Percentiles rank a stretch among this genome's conserved stretches.
phyloP scores from a whole-genome alignment of 2,888 invertebrate genomes.

The Drosophila seclusa region DNA sequence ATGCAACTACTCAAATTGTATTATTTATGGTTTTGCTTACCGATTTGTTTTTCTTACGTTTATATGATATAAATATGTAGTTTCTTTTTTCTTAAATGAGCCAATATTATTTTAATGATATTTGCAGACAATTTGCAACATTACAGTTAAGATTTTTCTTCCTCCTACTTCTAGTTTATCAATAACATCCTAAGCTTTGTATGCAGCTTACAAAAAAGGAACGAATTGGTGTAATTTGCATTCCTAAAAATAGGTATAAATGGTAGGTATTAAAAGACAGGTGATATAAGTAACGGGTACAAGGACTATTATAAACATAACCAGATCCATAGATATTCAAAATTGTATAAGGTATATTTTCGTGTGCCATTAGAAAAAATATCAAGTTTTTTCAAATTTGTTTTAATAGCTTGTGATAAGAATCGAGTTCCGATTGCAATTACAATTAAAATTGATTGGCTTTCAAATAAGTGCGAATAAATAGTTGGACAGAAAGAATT shows the following conservation, averaged over 20 bases:
- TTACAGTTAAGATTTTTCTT: not conserved
- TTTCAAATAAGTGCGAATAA: not conserved
- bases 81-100: not conserved
- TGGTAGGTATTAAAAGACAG: not conserved
- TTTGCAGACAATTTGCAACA: not conserved
- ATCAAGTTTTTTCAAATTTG: not conserved
- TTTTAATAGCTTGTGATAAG: not conserved
- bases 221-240: not conserved
- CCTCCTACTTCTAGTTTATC: not conserved
- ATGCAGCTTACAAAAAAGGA: conserved; percentile 15
- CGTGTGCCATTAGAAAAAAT: not conserved
- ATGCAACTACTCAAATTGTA: not conserved
- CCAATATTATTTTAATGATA: not conserved
- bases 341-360: not conserved
- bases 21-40: not conserved
- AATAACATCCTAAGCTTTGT: conserved; percentile 15
- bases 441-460: not conserved
- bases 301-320: not conserved
- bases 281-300: not conserved
- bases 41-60: not conserved
- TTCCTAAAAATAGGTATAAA: not conserved
- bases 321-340: not conserved
- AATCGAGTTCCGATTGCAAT: not conserved
- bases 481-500: not conserved
- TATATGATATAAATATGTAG: not conserved